phyloP scores from a whole-genome alignment of 2,113 vertebrate genomes.

The Otocyon megalotis region DNA sequence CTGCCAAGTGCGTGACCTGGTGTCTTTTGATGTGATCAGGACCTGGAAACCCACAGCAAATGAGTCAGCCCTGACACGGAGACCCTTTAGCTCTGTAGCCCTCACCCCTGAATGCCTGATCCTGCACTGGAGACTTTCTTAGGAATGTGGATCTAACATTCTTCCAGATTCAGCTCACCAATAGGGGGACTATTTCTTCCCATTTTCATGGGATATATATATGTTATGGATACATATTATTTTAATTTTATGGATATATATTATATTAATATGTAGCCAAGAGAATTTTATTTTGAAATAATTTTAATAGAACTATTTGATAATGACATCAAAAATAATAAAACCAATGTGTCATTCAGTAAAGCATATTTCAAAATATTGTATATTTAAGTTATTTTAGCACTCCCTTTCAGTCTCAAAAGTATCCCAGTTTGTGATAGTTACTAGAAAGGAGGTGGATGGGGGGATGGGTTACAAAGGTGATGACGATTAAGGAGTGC shows the following conservation, averaged over 20 bases:
- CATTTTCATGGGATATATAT: neutral
- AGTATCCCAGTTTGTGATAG: neutral
- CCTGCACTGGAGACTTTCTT: neutral
- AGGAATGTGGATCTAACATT: accelerated
- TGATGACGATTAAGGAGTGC: neutral
- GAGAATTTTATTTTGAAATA: constrained; percentile 37
- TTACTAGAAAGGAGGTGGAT: neutral
- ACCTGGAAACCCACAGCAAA: neutral
- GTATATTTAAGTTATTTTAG: neutral
- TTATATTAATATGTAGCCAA: neutral
- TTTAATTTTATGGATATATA: neutral
- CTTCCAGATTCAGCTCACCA: neutral
- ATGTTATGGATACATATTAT: neutral
- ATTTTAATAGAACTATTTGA: neutral
- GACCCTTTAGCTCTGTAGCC: neutral
- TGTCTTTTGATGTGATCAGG: neutral
- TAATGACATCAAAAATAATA: constrained; percentile 23
- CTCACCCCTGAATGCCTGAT: accelerated
- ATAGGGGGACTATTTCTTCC: neutral
- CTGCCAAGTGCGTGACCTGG: neutral
- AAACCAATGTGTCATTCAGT: neutral
- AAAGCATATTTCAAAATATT: neutral
- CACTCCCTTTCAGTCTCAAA: neutral
- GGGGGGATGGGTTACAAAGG: neutral
- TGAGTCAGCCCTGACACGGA: too few relatives aligned